These are phyloP conservation scores for Serinus canaria DNA, from an alignment of 2,113 vertebrate genomes.

Conservation along the genomic window DNA sequence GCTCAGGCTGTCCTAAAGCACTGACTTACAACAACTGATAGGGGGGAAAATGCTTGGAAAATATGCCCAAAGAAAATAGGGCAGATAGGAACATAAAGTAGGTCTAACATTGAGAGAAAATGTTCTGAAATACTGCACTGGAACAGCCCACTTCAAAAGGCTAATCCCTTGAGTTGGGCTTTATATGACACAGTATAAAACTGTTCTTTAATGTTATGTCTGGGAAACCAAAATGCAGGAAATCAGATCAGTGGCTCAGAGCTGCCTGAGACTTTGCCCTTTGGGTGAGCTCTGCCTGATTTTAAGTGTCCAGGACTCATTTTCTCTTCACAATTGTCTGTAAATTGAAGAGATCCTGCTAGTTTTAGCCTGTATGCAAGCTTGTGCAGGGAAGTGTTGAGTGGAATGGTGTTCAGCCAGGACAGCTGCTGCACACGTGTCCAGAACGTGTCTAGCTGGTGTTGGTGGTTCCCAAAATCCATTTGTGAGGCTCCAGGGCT, in stretches of 20 bases:
- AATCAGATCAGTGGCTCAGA: not conserved
- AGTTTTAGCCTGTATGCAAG: not conserved
- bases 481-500: not conserved
- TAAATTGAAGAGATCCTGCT: not conserved
- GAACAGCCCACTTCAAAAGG: not conserved
- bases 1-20: not conserved
- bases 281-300: not conserved
- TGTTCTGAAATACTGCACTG: not conserved
- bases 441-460: not conserved
- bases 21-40: not conserved
- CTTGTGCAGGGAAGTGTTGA: not conserved
- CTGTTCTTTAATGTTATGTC: not conserved
- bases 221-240: not conserved
- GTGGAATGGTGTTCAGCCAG: not conserved
- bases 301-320: accelerated
- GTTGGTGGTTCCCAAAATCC: not conserved
- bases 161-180: not conserved
- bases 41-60: not conserved
- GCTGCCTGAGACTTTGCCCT: not conserved
- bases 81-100: not conserved
- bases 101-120: not conserved
- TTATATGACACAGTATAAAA: not conserved
- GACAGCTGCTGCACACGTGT: not conserved
- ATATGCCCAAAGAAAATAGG: not conserved
- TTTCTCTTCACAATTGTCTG: not conserved